A percentile compares a stretch with the other conserved stretches of the same genome.
phyloP scores from a whole-genome alignment of 2,113 vertebrate genomes.

The Gymnarchus niloticus region DNA sequence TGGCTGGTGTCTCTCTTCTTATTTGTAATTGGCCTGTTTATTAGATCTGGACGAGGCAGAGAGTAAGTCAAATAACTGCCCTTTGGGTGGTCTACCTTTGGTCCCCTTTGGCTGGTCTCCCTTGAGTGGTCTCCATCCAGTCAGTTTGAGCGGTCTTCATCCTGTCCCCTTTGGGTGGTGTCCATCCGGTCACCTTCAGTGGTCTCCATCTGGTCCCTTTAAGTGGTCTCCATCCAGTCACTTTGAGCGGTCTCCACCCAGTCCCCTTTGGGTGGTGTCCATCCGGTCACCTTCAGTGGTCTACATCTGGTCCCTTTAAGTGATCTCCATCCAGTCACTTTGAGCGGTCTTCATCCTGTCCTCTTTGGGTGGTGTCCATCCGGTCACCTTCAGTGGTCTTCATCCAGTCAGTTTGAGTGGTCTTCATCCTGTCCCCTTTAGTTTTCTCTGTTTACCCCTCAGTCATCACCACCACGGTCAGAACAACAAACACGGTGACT shows the following conservation, averaged over 20 bases:
- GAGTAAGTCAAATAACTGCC: not conserved
- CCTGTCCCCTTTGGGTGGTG: not conserved
- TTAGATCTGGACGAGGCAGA: not conserved
- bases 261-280: too few relatives aligned
- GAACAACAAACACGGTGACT: not conserved
- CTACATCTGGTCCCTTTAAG: too few relatives aligned
- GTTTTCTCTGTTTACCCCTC: not conserved
- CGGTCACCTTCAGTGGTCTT: not conserved
- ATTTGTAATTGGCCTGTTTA: constrained; percentile 7
- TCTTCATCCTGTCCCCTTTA: not conserved
- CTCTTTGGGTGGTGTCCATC: not conserved
- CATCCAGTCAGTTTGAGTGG: too few relatives aligned
- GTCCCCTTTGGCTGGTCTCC: too few relatives aligned
- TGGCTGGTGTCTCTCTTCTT: not conserved
- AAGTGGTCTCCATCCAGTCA: not conserved
- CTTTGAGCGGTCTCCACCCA: not conserved
- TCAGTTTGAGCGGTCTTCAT: too few relatives aligned
- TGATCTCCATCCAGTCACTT: too few relatives aligned
- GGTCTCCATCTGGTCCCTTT: too few relatives aligned
- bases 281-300: too few relatives aligned
- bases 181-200: too few relatives aligned
- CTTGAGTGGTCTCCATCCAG: too few relatives aligned
- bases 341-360: too few relatives aligned
- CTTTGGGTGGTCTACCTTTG: too few relatives aligned
- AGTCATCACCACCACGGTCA: not conserved